These are phyloP conservation scores for Cotesia vestalis DNA, from an alignment of 1,140 invertebrate genomes.

Conservation along the genomic window DNA sequence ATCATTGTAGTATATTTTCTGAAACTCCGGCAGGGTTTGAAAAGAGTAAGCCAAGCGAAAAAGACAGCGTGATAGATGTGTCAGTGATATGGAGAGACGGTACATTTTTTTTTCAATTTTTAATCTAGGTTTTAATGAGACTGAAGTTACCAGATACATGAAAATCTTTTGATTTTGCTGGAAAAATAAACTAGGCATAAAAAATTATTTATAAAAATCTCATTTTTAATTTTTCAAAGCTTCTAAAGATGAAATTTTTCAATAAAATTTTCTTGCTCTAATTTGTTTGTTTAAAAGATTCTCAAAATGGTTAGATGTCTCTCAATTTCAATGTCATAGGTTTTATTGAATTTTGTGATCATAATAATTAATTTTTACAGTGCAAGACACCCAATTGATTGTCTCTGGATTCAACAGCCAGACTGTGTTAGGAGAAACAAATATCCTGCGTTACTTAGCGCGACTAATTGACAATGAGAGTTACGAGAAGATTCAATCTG, in stretches of 20 bases:
- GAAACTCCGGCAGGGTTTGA: constrained; percentile 54
- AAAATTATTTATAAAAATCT: too few relatives aligned
- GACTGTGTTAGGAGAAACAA: constrained; percentile 68
- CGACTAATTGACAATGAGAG: constrained; percentile 60
- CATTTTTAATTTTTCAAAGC: too few relatives aligned
- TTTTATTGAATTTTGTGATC: background rate
- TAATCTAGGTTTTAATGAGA: background rate
- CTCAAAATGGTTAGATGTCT: too few relatives aligned
- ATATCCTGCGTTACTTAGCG: constrained; percentile 68
- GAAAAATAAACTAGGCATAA: too few relatives aligned
- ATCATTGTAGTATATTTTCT: constrained; percentile 72
- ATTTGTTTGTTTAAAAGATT: too few relatives aligned
- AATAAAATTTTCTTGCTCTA: too few relatives aligned
- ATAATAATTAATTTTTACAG: constrained; percentile 42
- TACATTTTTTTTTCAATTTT: constrained; percentile 59
- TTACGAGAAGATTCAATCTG: constrained; percentile 53
- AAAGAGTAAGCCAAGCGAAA: constrained; percentile 43
- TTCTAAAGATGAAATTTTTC: too few relatives aligned
- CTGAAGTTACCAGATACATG: too few relatives aligned
- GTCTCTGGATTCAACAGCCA: constrained; percentile 61
- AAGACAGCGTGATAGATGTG: constrained; percentile 64
- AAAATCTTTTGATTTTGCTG: too few relatives aligned
- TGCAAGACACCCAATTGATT: constrained; percentile 61
- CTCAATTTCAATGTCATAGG: too few relatives aligned
- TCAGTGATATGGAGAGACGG: constrained; percentile 82